Percentiles rank a stretch among this genome's conserved stretches.
phyloP scores from a whole-genome alignment of 2,888 invertebrate species.

The Sericinus montela region DNA sequence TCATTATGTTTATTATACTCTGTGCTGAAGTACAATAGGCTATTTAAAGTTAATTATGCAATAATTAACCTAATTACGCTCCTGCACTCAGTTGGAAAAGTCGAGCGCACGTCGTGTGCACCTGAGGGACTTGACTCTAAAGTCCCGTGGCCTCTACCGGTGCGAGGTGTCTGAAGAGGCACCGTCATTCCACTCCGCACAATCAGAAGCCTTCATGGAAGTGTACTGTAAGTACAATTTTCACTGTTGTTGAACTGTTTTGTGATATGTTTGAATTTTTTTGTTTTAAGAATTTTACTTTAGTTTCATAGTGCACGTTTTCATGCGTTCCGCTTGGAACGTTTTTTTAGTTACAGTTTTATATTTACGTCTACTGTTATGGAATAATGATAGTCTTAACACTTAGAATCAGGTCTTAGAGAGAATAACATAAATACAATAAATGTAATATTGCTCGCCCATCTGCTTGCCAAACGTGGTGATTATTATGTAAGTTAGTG shows the following conservation, averaged over 20 bases:
- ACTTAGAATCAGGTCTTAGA: too few relatives aligned
- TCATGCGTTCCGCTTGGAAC: too few relatives aligned
- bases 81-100: slow-evolving; percentile 75
- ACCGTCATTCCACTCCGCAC: slow-evolving; percentile 87
- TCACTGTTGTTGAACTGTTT: background rate
- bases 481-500: too few relatives aligned
- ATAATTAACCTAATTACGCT: slow-evolving; percentile 19
- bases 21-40: slow-evolving; percentile 3
- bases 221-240: slow-evolving; percentile 82
- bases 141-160: slow-evolving; percentile 85
- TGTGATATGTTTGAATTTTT: slow-evolving; percentile 3
- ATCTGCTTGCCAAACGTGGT: too few relatives aligned
- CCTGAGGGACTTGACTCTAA: slow-evolving; percentile 82
- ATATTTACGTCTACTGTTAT: too few relatives aligned
- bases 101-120: slow-evolving; percentile 83
- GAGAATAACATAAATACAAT: too few relatives aligned
- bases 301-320: background rate
- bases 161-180: slow-evolving; percentile 89
- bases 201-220: slow-evolving; percentile 85
- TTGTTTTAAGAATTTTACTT: slow-evolving; percentile 1
- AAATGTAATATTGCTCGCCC: too few relatives aligned
- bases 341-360: too few relatives aligned
- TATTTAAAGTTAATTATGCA: slow-evolving; percentile 12
- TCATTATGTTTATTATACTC: slow-evolving; percentile 6
- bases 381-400: too few relatives aligned